phyloP scores from a whole-genome alignment of 2,797 vertebrate species.

The Coccyzus lansbergi region DNA sequence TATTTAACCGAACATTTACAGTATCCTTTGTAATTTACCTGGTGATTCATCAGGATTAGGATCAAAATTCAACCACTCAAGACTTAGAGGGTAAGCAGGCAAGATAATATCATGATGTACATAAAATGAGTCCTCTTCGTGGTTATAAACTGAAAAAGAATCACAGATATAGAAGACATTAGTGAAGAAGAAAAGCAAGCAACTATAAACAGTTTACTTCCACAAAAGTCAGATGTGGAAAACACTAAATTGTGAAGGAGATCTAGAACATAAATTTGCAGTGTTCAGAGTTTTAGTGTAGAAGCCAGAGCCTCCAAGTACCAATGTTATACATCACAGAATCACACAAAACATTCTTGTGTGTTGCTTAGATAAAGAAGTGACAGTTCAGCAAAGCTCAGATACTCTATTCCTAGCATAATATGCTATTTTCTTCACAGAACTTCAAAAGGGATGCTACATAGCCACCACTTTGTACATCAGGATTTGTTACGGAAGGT shows the following conservation, averaged over 20 bases:
- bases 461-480: neutral
- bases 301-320: neutral
- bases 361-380: neutral
- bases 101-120: constrained; percentile 94
- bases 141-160: constrained; percentile 89
- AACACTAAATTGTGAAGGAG: neutral
- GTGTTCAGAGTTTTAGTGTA: neutral
- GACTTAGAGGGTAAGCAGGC: constrained; percentile 93
- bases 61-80: constrained; percentile 97
- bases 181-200: neutral
- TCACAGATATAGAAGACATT: neutral
- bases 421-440: rapidly evolving
- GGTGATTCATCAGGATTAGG: constrained; percentile 87
- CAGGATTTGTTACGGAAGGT: neutral
- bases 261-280: neutral
- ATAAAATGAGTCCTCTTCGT: constrained; percentile 92
- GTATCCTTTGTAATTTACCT: constrained; percentile 75
- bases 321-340: neutral
- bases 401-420: neutral
- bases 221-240: neutral
- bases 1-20: neutral
- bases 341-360: neutral
- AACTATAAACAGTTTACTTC: neutral
- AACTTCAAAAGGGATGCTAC: neutral
- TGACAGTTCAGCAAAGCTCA: neutral